Base-by-base conservation (phyloP, 2,797 vertebrate species). In the Arctocebus calabarensis region DNA sequence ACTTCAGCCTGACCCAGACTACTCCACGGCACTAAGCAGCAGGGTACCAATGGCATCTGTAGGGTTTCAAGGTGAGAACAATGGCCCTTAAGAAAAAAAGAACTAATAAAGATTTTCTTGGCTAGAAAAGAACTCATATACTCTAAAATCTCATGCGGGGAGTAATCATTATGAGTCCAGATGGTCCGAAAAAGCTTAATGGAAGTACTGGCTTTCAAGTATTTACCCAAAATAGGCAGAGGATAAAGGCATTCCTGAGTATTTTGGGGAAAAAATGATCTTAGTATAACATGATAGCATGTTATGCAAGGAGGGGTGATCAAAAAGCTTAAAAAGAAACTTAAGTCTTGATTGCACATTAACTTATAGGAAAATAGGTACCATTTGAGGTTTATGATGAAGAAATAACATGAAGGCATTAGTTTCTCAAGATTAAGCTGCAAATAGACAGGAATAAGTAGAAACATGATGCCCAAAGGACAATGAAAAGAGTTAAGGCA, bases 251-350 rank as follows among this genome's bases (percentile, higher is more conserved):
- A 78, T 77, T 61, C 66, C 37, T 86, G 83, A 11, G 62, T 71
- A 77, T 83, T 59, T 62, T 3, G 32, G 20, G 40, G 52, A 89
- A 73, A 43, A 94, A 92, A 59, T 78, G 11, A 83, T 34, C 27
- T 90, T 87, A 84, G 29, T 90, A 48, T n/a, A n/a, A n/a, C n/a
- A 79, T 45, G 45, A 92, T 83, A 29, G 93, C 71, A 43, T 57
- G 7, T 71, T 57, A 64, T 52, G 2, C 17, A 73, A 90, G 22
- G 57, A 32, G 12, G 29, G 34, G 3, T 22, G 22, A 40, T 57
- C 13, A 64, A 71, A 84, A 88, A 32, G 43, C 32, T 70, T 40
- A 93, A 75, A 79, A 62, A 62, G 16, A 87, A 78, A 34, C 13
- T 55, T 25, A 16, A 91, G 20, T 45, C 32, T 71, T 94, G 43